Percentiles rank a stretch among this genome's conserved stretches.
These are phyloP conservation scores for Falco peregrinus DNA, from an alignment of 2,797 vertebrate species.

Conservation along the genomic window DNA sequence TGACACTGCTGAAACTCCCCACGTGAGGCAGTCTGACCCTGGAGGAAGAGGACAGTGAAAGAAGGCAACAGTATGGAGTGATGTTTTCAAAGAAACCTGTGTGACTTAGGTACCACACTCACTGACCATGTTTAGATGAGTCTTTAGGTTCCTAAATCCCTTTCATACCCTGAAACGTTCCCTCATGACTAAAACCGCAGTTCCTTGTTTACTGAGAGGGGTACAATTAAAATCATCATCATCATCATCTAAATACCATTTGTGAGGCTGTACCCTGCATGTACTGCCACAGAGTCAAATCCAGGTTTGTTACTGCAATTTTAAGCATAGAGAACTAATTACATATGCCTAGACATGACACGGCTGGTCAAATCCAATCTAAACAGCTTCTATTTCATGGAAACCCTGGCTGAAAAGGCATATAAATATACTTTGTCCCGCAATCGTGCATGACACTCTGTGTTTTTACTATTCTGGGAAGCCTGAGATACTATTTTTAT, in stretches of 20 bases:
- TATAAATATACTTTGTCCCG: conserved; percentile 14
- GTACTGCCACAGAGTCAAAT: neutral
- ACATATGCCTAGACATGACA: neutral
- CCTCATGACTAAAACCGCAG: neutral
- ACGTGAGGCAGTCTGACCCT: rapidly evolving
- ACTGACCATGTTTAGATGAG: neutral
- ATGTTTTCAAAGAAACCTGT: neutral
- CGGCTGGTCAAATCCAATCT: neutral
- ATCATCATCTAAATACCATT: neutral
- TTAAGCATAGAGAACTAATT: conserved; percentile 12
- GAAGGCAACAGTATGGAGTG: neutral
- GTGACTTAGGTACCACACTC: neutral
- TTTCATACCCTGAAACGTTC: neutral
- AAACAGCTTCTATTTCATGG: conserved; percentile 3
- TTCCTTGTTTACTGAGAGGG: neutral
- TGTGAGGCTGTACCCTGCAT: neutral
- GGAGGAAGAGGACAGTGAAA: neutral
- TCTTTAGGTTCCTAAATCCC: neutral
- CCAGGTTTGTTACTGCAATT: neutral
- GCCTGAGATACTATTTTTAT: conserved; percentile 51
- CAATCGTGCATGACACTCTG: neutral
- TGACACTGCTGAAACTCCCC: neutral
- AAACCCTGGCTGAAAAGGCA: conserved; percentile 13
- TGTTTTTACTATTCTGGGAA: conserved; percentile 41
- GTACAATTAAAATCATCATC: neutral